phyloP scores from a whole-genome alignment of 2,888 invertebrate genomes.

The Trichogramma evanescens region DNA sequence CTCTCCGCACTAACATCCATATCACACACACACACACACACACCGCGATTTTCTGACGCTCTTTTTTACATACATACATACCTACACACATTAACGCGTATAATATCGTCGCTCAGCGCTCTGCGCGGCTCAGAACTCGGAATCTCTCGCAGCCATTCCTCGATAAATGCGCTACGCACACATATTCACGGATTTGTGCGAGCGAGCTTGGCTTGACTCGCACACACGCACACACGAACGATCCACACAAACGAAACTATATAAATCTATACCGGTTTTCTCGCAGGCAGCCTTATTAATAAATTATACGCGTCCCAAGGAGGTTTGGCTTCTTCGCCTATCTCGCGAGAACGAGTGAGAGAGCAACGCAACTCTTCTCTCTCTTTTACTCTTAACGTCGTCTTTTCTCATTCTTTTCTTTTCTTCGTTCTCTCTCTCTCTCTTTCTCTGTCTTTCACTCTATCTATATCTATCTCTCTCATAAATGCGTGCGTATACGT shows the following conservation, averaged over 20 bases:
- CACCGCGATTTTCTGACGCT: not conserved
- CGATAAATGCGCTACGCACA: no score
- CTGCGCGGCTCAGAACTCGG: no score
- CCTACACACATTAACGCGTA: not conserved
- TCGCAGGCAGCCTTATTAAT: conserved; percentile 36
- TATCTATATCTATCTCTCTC: conserved; percentile 14
- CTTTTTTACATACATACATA: not conserved
- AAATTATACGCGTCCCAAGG: conserved; percentile 36
- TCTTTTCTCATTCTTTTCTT: conserved; percentile 3
- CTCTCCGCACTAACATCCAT: not conserved
- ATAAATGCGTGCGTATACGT: not conserved
- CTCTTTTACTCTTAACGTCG: not conserved
- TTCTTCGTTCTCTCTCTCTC: conserved; percentile 9
- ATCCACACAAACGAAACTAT: conserved; percentile 27
- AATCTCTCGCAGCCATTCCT: no score
- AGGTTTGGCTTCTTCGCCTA: conserved; percentile 30
- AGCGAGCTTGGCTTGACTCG: not conserved
- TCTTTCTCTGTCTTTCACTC: conserved; percentile 10
- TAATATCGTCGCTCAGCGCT: not conserved
- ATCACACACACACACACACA: not conserved
- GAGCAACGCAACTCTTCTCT: not conserved
- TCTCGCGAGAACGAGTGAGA: conserved; percentile 4
- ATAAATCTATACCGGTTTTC: conserved; percentile 36
- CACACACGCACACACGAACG: not conserved
- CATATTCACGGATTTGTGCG: no score